These are phyloP conservation scores for Branchipolynoe longqiensis DNA, from an alignment of 2,888 invertebrate species.

Conservation along the genomic window DNA sequence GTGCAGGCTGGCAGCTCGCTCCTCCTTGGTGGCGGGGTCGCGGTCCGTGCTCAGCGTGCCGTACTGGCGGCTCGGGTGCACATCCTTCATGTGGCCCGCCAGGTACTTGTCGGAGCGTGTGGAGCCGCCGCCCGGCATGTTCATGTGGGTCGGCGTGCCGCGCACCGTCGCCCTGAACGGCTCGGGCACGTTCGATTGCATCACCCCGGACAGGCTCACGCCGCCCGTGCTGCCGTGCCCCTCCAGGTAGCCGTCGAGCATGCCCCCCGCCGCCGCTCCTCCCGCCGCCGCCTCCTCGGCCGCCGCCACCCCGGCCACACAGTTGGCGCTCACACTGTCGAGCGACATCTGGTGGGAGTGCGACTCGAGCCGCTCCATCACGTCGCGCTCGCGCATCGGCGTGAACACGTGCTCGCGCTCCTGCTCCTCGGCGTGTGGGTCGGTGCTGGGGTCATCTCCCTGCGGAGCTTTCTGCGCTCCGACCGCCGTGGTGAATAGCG, in stretches of 20 bases:
- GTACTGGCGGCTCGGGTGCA: conserved; percentile 49
- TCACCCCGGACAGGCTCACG: conserved; percentile 86
- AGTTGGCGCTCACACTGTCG: background rate
- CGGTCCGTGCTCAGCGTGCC: no score
- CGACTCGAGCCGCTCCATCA: background rate
- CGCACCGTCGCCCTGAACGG: conserved; percentile 82
- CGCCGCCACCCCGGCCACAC: background rate
- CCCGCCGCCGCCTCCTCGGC: background rate
- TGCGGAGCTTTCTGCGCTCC: no score
- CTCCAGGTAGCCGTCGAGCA: background rate
- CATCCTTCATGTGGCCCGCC: conserved; percentile 38
- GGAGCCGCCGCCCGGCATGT: conserved; percentile 90
- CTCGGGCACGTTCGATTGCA: conserved; percentile 89
- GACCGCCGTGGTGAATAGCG: no score
- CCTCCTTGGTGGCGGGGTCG: background rate
- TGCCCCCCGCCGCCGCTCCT: background rate
- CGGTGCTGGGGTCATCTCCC: no score
- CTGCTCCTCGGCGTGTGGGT: conserved; percentile 41
- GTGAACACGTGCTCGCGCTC: conserved; percentile 51
- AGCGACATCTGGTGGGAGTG: conserved; percentile 20
- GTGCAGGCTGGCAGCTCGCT: background rate
- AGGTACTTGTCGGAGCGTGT: conserved; percentile 86
- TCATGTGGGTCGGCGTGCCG: conserved; percentile 84
- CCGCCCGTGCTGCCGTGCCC: conserved; percentile 15
- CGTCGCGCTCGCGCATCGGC: background rate